Percentiles rank a stretch among this genome's conserved stretches.
Conservation (phyloP, 35 echinoderm and acorn worm genomes). For the Ophioderma brevispina region DNA sequence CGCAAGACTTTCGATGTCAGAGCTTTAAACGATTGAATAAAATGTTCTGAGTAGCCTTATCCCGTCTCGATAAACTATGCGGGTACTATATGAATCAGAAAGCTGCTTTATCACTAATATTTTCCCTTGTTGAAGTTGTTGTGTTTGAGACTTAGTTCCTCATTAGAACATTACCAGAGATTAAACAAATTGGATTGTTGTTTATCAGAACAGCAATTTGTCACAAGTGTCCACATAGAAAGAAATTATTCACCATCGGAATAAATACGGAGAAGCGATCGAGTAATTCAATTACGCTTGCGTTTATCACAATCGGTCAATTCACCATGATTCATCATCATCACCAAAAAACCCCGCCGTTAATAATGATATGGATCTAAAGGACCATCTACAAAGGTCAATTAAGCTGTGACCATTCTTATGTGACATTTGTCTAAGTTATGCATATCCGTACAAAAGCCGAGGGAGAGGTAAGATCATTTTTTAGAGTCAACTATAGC, state of each 20-base stretch:
- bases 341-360: slow-evolving; percentile 19
- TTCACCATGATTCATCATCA: neutral
- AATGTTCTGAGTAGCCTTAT: neutral
- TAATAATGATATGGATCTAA: slow-evolving; percentile 33
- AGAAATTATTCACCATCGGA: slow-evolving; percentile 5
- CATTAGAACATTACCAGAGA: neutral
- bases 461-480: slow-evolving; percentile 7
- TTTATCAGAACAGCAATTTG: slow-evolving; percentile 34
- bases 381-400: slow-evolving; percentile 16
- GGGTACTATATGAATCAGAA: neutral
- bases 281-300: slow-evolving; percentile 28
- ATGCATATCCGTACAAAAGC: slow-evolving; percentile 17
- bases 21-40: neutral
- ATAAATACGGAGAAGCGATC: neutral
- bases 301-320: slow-evolving; percentile 9
- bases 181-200: slow-evolving; percentile 34
- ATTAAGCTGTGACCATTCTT: slow-evolving; percentile 29
- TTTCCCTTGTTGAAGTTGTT: neutral
- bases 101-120: neutral
- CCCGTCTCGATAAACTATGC: slow-evolving; percentile 4
- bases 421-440: slow-evolving; percentile 7
- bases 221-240: slow-evolving; percentile 26
- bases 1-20: neutral
- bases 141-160: neutral
- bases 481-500: neutral